These are phyloP conservation scores for Ceraclea dissimilis DNA, from an alignment of 2,888 invertebrate species.

Conservation along the genomic window DNA sequence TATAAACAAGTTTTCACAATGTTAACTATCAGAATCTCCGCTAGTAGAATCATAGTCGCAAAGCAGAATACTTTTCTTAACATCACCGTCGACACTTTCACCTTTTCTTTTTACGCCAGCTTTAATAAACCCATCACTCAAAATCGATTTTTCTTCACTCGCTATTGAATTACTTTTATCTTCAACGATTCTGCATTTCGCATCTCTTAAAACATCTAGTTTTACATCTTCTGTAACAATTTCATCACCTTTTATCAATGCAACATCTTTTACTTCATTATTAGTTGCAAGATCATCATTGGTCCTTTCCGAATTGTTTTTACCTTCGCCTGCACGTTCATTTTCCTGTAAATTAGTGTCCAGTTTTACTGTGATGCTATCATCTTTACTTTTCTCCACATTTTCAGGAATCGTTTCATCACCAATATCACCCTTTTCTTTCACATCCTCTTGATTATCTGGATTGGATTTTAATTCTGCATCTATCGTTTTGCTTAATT, in stretches of 20 bases:
- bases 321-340: too few relatives aligned
- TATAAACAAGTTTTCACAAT: too few relatives aligned
- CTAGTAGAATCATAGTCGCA: conserved; percentile 24
- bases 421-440: background rate
- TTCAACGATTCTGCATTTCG: background rate
- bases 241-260: too few relatives aligned
- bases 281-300: background rate
- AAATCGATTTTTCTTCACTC: background rate
- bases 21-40: conserved; percentile 17
- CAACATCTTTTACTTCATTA: too few relatives aligned
- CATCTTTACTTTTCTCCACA: background rate
- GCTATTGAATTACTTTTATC: background rate
- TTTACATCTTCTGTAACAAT: too few relatives aligned
- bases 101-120: background rate
- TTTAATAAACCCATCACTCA: too few relatives aligned
- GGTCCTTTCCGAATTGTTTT: background rate
- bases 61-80: conserved; percentile 3
- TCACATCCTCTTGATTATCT: background rate
- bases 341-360: too few relatives aligned
- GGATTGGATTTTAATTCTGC: background rate
- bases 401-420: background rate
- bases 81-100: background rate
- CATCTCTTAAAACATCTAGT: too few relatives aligned
- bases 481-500: background rate
- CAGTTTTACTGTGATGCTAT: background rate